Evolutionary conservation across 1,140 invertebrate species (phyloP), one percentile per base, ranked within the genome.

Genomic region (Euglossa dilemma): DNA sequence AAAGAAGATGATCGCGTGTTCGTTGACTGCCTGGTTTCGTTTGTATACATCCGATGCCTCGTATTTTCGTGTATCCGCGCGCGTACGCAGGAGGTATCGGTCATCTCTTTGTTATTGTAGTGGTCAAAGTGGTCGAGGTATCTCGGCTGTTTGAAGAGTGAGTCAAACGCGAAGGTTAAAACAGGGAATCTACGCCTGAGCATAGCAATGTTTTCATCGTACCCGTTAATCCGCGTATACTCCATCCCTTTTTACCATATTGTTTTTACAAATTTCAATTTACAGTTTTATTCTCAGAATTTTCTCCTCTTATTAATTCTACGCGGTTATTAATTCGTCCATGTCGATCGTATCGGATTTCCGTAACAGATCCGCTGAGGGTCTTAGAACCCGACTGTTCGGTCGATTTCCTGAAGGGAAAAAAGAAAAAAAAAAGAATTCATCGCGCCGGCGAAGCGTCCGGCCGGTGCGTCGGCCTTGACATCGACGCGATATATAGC

Each of bases 401-500:
- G 43, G 36, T 43, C 16, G n/a, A 36, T 69, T 78, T 83, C 78
- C 47, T 16, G 36, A n/a, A 74, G 50, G 61, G 74, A 70, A 70
- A n/a, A n/a, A n/a, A n/a, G n/a, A n/a, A n/a, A n/a, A n/a, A n/a
- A n/a, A n/a, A n/a, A n/a, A n/a, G n/a, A 70, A 69, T 71, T 59
- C 18, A 57, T 18, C 54, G 28, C 43, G 45, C 45, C 12, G 0
- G 12, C 16, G 72, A 8, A 16, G 14, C 9, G 8, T 81, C 50
- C 52, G 28, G n/a, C n/a, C n/a, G 7, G 50, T 54, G 54, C 57
- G 63, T 11, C 82, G 74, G 36, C 86, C 86, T 87, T 87, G 87
- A 85, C 86, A 87, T 12, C 73, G 57, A 43, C 70, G 80, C 82
- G 64, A 85, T 87, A 85, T 61, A 87, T 61, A 74, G 57, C 50